These are phyloP conservation scores for Caenorhabditis remanei DNA, from an alignment of 1,140 invertebrate species.

Conservation along the genomic window DNA sequence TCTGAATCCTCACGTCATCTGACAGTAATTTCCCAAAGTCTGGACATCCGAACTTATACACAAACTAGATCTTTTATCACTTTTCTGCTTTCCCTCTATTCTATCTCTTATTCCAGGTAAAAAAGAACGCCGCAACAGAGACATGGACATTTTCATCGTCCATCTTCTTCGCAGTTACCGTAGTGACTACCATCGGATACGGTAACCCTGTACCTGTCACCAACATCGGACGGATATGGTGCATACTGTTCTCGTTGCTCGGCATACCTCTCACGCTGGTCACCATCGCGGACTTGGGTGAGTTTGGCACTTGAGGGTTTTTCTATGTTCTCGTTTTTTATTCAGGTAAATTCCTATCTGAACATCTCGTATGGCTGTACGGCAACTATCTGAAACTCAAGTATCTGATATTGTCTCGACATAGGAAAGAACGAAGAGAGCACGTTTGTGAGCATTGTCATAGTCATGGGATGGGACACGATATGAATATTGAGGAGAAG, in stretches of 20 bases:
- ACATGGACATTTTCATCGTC: slow-evolving; percentile 78
- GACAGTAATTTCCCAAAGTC: too few relatives aligned
- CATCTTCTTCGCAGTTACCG: slow-evolving; percentile 78
- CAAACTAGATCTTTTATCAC: too few relatives aligned
- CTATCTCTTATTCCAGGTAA: slow-evolving; percentile 66
- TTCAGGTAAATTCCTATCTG: slow-evolving; percentile 74
- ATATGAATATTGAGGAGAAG: slow-evolving; percentile 75
- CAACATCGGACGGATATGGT: slow-evolving; percentile 71
- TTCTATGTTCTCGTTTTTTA: not conserved
- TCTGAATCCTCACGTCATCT: too few relatives aligned
- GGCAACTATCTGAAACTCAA: slow-evolving; percentile 72
- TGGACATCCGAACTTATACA: too few relatives aligned
- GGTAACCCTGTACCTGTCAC: slow-evolving; percentile 77
- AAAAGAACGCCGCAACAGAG: slow-evolving; percentile 73
- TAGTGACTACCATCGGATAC: slow-evolving; percentile 76
- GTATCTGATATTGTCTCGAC: slow-evolving; percentile 11
- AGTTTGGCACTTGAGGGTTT: not conserved
- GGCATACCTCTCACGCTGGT: slow-evolving; percentile 77
- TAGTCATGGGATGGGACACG: slow-evolving; percentile 68
- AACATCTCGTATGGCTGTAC: slow-evolving; percentile 77
- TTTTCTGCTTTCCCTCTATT: too few relatives aligned
- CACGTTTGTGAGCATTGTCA: slow-evolving; percentile 75
- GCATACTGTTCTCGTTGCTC: slow-evolving; percentile 76
- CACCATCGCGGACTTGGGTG: slow-evolving; percentile 77
- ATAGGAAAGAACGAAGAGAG: slow-evolving; percentile 64